Base-by-base conservation (phyloP, 2,888 invertebrate species). In the Deilephila elpenor region DNA sequence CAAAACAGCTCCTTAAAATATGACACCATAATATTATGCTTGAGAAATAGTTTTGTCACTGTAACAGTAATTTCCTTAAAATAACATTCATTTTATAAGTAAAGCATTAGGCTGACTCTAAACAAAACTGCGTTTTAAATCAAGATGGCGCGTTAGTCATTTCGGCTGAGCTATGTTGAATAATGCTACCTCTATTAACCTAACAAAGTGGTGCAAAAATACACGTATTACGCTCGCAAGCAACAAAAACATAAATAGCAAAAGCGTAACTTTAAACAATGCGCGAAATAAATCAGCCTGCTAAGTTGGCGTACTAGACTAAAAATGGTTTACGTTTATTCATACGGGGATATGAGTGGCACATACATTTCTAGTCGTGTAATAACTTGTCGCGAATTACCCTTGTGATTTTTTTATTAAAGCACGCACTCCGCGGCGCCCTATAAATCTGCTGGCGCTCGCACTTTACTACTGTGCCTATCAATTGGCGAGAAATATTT, bases 331-430 rank as follows among this genome's bases (percentile, higher is more conserved):
- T 80, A 79, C 87, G 81, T 85, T 89, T 89, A 90, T 89, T 90
- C 89, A 89, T 89, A 89, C 84, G 88, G 84, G 88, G 87, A 87
- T 88, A 88, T 87, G 88, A 88, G 87, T 86, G 83, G 83, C 87
- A 85, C 89, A 91, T 89, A 92, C 92, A 90, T 90, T 88, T 89
- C 86, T 85, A 87, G 87, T 83, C 79, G 81, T 77, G 92, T 89
- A 90, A 92, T 93, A 94, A 93, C 88, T 92, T 93, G 91, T 92
- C 89, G 88, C 83, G 91, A 93, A 92, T 93, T 93, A 93, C 94
- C 93, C 92, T 89, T 90, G 89, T 89, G 90, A 87, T 91, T 90
- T 90, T 92, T 93, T 93, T 93, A 91, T 91, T 89, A 90, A 91
- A 89, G 89, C 90, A 91, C 92, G 88, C 92, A 90, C 88, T 87